Evolutionary conservation across 1,140 invertebrate species (phyloP).

Genomic region (Araneus ventricosus): DNA sequence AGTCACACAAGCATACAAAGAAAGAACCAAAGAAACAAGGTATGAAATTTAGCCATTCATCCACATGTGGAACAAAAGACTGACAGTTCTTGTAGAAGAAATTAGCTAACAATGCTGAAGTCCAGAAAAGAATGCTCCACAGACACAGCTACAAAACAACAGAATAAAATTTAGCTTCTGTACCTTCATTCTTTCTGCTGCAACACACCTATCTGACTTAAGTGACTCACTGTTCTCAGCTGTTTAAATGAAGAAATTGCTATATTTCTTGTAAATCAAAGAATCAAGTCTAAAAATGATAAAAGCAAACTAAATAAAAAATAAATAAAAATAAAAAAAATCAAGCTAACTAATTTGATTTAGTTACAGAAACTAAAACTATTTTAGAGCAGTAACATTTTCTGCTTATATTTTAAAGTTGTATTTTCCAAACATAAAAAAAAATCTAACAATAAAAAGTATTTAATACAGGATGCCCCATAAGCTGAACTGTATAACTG

Average conservation of each 20-base stretch:
- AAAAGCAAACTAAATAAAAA: conserved; percentile 34
- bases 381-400: no score
- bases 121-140: neutral
- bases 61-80: neutral
- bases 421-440: no score
- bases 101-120: neutral
- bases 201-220: conserved; percentile 1
- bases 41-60: neutral
- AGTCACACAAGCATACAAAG: neutral
- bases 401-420: no score
- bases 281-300: conserved; percentile 13
- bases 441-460: no score
- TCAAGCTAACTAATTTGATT: neutral
- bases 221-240: neutral
- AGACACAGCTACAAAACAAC: neutral
- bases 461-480: no score
- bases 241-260: neutral
- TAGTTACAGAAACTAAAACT: neutral
- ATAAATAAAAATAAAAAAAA: neutral
- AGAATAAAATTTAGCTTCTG: conserved; percentile 4
- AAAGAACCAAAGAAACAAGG: neutral
- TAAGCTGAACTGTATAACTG: no score
- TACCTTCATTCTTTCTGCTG: neutral
- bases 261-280: conserved; percentile 23
- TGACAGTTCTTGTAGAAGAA: neutral